phyloP scores from a whole-genome alignment of 2,888 invertebrate species.

The Seira musarum region DNA sequence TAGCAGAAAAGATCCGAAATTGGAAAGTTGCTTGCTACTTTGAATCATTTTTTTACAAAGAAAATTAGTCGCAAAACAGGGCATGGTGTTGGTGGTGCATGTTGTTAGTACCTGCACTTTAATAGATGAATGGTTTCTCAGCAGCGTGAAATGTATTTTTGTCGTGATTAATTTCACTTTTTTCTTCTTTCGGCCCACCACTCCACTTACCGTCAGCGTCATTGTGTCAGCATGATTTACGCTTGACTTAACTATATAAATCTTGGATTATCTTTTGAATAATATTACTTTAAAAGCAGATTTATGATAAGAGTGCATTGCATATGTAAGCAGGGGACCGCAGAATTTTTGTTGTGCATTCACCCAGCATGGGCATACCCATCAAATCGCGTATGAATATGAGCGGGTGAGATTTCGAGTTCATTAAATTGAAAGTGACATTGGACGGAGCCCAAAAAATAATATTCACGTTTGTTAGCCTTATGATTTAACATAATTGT shows the following conservation, averaged over 20 bases:
- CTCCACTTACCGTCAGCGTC: background rate
- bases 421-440: background rate
- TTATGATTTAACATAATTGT: background rate
- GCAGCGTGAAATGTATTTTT: slow-evolving; percentile 26
- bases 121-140: slow-evolving; percentile 38
- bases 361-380: too few species aligned
- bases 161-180: slow-evolving; percentile 58
- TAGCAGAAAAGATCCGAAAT: background rate
- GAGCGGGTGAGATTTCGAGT: too few species aligned
- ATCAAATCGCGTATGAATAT: too few species aligned
- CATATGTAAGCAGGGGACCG: too few species aligned
- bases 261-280: slow-evolving; percentile 14
- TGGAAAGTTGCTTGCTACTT: background rate
- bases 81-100: background rate
- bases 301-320: too few species aligned
- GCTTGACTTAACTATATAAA: slow-evolving; percentile 50
- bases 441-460: background rate
- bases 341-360: too few species aligned
- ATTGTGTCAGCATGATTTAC: slow-evolving; percentile 28
- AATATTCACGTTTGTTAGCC: background rate
- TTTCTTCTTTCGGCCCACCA: slow-evolving; percentile 35
- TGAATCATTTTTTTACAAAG: background rate
- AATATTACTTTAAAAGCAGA: too few species aligned
- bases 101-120: slow-evolving; percentile 15
- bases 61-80: background rate